Percentiles rank a stretch among this genome's conserved stretches.
Evolutionary conservation across 2,113 vertebrate genomes (phyloP).

Genomic region (Onychostruthus taczanowskii): DNA sequence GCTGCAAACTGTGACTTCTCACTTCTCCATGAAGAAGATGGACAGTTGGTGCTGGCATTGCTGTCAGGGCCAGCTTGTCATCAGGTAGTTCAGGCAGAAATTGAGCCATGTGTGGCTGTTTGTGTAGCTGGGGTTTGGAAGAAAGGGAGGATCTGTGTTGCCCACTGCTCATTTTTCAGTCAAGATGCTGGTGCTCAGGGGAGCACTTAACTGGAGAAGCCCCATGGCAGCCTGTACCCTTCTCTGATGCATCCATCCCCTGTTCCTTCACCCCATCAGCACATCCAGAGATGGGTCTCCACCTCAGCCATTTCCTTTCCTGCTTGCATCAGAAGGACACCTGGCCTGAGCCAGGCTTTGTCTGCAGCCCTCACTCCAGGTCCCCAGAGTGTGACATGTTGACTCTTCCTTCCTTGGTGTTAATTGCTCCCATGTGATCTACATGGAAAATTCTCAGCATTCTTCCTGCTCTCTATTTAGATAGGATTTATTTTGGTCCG

Average conservation of each 20-base stretch:
- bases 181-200: background rate
- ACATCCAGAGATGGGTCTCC: background rate
- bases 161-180: background rate
- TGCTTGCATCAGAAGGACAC: background rate
- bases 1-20: background rate
- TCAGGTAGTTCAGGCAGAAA: background rate
- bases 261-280: background rate
- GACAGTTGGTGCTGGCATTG: fast-evolving
- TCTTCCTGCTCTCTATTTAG: conserved; percentile 15
- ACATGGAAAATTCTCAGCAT: conserved; percentile 16
- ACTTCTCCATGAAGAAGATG: background rate
- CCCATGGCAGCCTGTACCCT: background rate
- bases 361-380: background rate
- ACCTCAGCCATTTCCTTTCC: background rate
- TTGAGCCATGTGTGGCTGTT: background rate
- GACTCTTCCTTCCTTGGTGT: background rate
- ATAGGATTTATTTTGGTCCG: background rate
- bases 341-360: background rate
- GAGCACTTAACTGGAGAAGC: background rate
- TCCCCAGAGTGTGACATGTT: background rate
- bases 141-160: background rate
- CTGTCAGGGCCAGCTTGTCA: fast-evolving
- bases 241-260: background rate
- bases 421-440: background rate
- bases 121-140: background rate